Evolutionary conservation across 2,797 vertebrate species (phyloP), one percentile per base, ranked within the genome.

Genomic region (Mico argentatus): DNA sequence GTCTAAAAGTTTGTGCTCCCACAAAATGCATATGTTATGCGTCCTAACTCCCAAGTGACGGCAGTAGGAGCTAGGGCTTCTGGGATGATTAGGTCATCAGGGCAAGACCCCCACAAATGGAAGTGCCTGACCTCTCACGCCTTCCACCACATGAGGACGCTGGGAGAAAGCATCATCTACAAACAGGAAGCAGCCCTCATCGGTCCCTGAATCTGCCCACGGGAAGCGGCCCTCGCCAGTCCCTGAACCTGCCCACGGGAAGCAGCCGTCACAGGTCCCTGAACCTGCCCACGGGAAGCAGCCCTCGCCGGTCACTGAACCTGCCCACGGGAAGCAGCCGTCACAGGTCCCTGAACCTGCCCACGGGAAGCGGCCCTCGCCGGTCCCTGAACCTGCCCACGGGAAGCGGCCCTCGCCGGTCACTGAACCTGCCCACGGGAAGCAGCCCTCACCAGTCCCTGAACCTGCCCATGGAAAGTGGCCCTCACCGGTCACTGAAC

Each of bases 171-270:
- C 7, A 2, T 8, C 13, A 7, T 27, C 72, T 46, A 9, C 13
- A 44, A 9, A 76, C 12, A 39, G 41, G 41, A 41, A 44, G 44
- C 44, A 1, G 44, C 1, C 44, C 44, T 44, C 44, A 1, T 1
- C 7, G 1, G 44, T 44, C 44, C 7, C 44, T 44, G 44, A 8
- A 44, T 7, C 7, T 44, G 44, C 44, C 44, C 44, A 44, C 44
- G 44, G 44, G 7, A 44, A 44, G 44, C 1, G 1, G 44, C 14
- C 4, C 44, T 30, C 73, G 26, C 14, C 73, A 5, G 44, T 24
- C 44, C 2, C 39, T 0, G 7, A 17, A 9, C 30, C 6, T 17
- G 13, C 5, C 5, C 39, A 41, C 39, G n/a, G n/a, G n/a, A n/a
- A 44, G 44, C 44, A 1, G 44, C 1, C 44, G 7, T 44, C 44